Base-by-base conservation (phyloP, 2,888 invertebrate genomes). In the Trichopria drosophilae region DNA sequence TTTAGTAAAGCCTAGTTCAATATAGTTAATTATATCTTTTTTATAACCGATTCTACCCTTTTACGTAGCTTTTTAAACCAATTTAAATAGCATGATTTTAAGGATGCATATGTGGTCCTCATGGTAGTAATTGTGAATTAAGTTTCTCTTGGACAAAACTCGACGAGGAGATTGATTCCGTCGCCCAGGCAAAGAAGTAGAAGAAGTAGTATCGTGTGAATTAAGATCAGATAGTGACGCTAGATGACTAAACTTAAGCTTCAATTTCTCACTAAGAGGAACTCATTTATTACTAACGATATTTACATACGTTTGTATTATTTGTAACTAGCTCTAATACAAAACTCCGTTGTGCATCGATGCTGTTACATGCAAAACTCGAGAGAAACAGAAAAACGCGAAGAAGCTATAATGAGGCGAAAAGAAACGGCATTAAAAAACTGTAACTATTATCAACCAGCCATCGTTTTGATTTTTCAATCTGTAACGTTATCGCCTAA, bases 291-390 rank as follows among this genome's bases (percentile, higher is more conserved):
- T 66, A 63, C 63, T 71, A 63, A 72, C 55, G 60, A 67, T 71
- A 72, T 73, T 72, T 72, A 71, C 69, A 72, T 70, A 71, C 66
- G 67, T 74, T 74, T 73, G 69, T 73, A 73, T 73, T 70, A 69
- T 74, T 73, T 72, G 64, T 72, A 73, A 65, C 67, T 71, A 71
- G 70, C 58, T 68, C 67, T 73, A 73, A 73, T 73, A 72, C 72
- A 72, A 73, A 73, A 72, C 71, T 74, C 69, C 69, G 69, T 62
- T 68, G 62, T 65, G 64, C 65, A 68, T 68, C 61, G 67, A 67
- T 59, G 47, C 56, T 53, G 53, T 56, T 62, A 65, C 57, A 61
- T 60, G 63, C 55, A 51, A 59, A 60, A 62, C 57, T 34, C 35
- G 48, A 51, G 55, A 56, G 42, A 55, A 57, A 47, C 29, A 48